These are phyloP conservation scores for Natrix natrix DNA, from an alignment of 2,797 vertebrate species.

Conservation along the genomic window DNA sequence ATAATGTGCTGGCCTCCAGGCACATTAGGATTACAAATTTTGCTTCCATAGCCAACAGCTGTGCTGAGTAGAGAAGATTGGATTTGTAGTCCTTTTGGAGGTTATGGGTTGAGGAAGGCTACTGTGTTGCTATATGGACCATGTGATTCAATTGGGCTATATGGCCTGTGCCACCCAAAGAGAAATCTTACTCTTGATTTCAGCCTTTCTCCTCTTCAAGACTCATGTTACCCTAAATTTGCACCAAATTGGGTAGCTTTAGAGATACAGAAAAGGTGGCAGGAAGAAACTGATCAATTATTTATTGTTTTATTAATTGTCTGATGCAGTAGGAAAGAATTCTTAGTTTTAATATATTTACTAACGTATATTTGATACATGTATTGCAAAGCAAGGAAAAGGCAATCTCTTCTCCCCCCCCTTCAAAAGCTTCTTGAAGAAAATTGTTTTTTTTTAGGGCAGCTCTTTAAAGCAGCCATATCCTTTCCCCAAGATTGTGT, in stretches of 20 bases:
- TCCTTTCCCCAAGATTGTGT: not conserved
- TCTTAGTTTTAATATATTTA: not conserved
- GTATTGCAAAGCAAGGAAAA: not conserved
- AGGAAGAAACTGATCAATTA: not conserved
- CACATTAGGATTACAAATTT: not conserved
- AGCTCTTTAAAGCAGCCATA: not conserved
- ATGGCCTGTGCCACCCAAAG: not conserved
- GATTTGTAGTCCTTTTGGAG: not conserved
- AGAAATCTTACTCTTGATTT: not conserved
- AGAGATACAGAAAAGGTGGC: not conserved
- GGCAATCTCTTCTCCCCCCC: not conserved
- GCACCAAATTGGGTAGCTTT: not conserved
- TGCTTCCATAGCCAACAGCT: not conserved
- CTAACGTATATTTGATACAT: not conserved
- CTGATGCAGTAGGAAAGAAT: not conserved
- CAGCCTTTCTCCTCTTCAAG: not conserved
- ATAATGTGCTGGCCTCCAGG: not conserved
- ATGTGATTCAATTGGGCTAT: not conserved
- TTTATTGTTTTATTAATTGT: not conserved
- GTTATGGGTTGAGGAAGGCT: not conserved
- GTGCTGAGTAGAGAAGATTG: not conserved
- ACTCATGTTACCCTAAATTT: not conserved
- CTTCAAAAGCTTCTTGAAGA: conserved; percentile 24
- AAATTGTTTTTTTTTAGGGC: not conserved
- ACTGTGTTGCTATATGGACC: not conserved